A percentile compares a stretch with the other conserved stretches of the same genome.
Conservation (phyloP, 2,113 vertebrate species). For the Nibea albiflora region DNA sequence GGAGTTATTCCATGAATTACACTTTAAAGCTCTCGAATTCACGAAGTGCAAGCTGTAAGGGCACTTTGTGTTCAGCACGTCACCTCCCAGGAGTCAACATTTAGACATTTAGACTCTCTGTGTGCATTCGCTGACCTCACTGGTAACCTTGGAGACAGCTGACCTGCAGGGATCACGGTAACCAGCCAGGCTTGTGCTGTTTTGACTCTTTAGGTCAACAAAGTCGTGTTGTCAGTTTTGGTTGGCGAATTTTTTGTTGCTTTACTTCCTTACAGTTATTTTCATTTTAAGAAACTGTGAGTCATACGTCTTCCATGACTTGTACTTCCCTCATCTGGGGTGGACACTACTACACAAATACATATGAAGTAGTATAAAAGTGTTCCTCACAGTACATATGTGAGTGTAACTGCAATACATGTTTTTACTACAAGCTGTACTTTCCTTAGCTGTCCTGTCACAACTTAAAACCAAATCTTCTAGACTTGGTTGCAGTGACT, state of each 20-base stretch:
- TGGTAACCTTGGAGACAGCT: conserved; percentile 49
- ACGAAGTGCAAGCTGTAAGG: conserved; percentile 13
- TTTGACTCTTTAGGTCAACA: conserved; percentile 29
- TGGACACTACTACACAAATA: neutral
- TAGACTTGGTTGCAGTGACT: neutral
- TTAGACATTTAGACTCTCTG: neutral
- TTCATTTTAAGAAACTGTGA: conserved; percentile 27
- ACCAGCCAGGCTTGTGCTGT: conserved; percentile 21
- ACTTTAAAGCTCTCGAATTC: conserved; percentile 23
- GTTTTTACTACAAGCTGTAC: neutral
- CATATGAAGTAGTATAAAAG: neutral
- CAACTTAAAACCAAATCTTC: neutral
- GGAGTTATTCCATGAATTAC: neutral
- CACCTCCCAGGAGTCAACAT: conserved; percentile 28
- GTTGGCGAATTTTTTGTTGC: conserved; percentile 1
- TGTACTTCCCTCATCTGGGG: conserved; percentile 11
- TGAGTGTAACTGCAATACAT: neutral
- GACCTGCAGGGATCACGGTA: conserved; percentile 48
- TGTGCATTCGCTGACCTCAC: conserved; percentile 53
- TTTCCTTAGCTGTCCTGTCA: neutral
- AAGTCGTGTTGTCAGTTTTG: conserved; percentile 4
- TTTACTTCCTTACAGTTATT: conserved; percentile 21
- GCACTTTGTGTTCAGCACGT: conserved; percentile 11
- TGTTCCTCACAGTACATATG: conserved; percentile 1
- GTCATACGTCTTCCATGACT: conserved; percentile 30